These are phyloP conservation scores for Drosophila trapezifrons DNA, from an alignment of 1,140 invertebrate genomes.

Conservation along the genomic window DNA sequence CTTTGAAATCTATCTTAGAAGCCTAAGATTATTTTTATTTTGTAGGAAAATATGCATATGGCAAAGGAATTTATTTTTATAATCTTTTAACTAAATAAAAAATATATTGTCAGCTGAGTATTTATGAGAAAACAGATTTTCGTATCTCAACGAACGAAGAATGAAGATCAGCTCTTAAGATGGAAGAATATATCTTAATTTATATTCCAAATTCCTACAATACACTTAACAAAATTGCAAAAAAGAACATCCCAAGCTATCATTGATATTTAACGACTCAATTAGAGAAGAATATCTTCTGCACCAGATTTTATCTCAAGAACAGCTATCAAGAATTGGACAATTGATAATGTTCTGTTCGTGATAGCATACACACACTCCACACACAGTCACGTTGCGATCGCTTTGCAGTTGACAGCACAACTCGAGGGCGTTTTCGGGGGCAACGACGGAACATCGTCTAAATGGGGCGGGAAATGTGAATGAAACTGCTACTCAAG, in stretches of 20 bases:
- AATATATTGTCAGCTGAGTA: background rate
- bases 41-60: too few relatives aligned
- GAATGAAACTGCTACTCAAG: conserved; percentile 74
- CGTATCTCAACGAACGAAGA: background rate
- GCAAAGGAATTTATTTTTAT: background rate
- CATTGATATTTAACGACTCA: conserved; percentile 9
- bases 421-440: conserved; percentile 24
- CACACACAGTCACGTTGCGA: conserved; percentile 27
- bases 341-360: conserved; percentile 19
- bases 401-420: conserved; percentile 61
- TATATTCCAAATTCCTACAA: background rate
- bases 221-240: background rate
- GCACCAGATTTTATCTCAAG: conserved; percentile 2
- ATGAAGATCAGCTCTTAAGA: background rate
- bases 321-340: background rate
- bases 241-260: background rate
- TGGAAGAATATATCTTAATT: background rate
- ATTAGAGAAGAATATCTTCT: background rate
- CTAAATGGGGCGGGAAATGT: conserved; percentile 15
- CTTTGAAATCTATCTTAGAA: background rate
- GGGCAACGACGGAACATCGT: conserved; percentile 8
- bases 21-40: too few relatives aligned
- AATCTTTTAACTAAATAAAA: background rate
- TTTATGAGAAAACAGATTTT: too few relatives aligned
- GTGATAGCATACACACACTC: conserved; percentile 13